Evolutionary conservation across 2,113 vertebrate genomes (phyloP), one percentile per base, ranked within the genome.

Genomic region (Epinephelus cyanopodus): DNA sequence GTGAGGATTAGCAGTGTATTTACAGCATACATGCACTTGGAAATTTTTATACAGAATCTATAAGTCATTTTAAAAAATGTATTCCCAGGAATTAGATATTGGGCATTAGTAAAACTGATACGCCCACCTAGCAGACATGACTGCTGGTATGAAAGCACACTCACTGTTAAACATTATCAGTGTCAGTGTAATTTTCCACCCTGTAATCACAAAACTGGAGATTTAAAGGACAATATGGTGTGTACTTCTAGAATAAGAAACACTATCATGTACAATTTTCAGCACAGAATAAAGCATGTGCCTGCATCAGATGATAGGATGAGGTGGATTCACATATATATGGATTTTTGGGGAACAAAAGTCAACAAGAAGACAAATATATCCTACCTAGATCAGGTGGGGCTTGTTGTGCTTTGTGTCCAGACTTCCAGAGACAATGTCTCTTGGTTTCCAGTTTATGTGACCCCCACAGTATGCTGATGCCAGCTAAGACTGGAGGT

Each of bases 331-430:
- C 48, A 60, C 50, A 77, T 21, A 53, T 25, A 60, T 17, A 23
- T 72, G 15, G 37, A 60, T 23, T 64, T 42, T 1, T 62, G 39
- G 0, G 72, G 18, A 33, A 37, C 15, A 48, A 7, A 76, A 27
- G 29, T 76, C 2, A 73, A 82, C 11, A 72, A 74, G 68, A 81
- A 86, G 57, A 82, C 15, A 37, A n/a, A 60, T 6, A 54, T 73
- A 74, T 90, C 94, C 90, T 95, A 95, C 94, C 94, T 90, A 89
- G 73, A 69, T 85, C 82, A 71, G 85, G 56, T 74, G 87, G 82
- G 70, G 64, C 73, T 81, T 70, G 83, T 82, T 91, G 86, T 90
- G 89, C 90, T 92, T 89, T 86, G 79, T 86, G 85, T 90, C 91
- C 91, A 92, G 83, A 85, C 90, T 85, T 87, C 61, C 70, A 71